Percentiles rank a stretch among this genome's conserved stretches.
Conservation (phyloP, 2,797 vertebrate species). For the Poeciliopsis presidionis region DNA sequence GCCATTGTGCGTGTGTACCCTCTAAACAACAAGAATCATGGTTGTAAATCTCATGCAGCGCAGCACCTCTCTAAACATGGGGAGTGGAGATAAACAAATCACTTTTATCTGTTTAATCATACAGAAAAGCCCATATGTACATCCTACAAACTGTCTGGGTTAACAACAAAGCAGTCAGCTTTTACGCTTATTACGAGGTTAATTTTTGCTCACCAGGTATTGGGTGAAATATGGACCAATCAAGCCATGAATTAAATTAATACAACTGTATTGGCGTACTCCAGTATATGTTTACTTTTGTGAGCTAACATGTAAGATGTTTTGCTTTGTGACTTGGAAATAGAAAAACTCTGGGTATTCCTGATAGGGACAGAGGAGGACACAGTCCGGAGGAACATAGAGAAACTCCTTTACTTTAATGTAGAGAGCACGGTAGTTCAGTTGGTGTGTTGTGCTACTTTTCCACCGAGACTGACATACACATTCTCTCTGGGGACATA, state of each 20-base stretch:
- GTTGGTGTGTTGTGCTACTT: slow-evolving; percentile 38
- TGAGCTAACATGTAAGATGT: background rate
- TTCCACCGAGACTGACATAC: slow-evolving; percentile 18
- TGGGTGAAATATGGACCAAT: background rate
- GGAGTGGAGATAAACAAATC: slow-evolving; percentile 14
- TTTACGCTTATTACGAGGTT: background rate
- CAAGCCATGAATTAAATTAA: background rate
- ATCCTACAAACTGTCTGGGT: background rate
- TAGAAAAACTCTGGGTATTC: background rate
- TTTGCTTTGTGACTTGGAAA: background rate
- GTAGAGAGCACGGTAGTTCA: slow-evolving; percentile 31
- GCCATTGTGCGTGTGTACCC: slow-evolving; percentile 32
- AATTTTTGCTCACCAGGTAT: background rate
- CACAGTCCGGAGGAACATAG: slow-evolving; percentile 18
- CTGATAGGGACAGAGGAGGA: slow-evolving; percentile 24
- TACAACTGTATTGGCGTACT: background rate
- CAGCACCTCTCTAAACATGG: slow-evolving; percentile 33
- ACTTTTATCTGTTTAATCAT: background rate
- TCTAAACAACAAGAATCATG: slow-evolving; percentile 42
- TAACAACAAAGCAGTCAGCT: background rate
- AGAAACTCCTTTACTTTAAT: slow-evolving; percentile 43
- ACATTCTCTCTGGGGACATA: slow-evolving; percentile 60
- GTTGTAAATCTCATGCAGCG: slow-evolving; percentile 37
- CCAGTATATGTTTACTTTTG: background rate
- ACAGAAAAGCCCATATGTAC: background rate